These are phyloP conservation scores for Bergia sp. DNA, from an alignment of 92 coral and sea anemone genomes.

Conservation along the genomic window DNA sequence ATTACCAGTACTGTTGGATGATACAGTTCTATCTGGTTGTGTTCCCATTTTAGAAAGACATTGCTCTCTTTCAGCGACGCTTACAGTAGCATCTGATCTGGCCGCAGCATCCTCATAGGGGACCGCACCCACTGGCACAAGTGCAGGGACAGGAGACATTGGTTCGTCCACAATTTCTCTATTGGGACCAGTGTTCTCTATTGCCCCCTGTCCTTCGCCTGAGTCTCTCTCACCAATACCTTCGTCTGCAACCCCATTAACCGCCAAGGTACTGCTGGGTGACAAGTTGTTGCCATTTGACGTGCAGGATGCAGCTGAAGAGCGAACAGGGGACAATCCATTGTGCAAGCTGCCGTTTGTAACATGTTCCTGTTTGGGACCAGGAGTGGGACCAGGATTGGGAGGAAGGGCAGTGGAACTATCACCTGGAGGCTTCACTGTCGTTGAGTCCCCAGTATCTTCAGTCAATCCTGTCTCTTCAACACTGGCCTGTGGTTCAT, in stretches of 20 bases:
- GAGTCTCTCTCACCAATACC: neutral
- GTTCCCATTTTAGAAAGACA: neutral
- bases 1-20: neutral
- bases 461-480: neutral
- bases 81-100: neutral
- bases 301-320: neutral
- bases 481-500: neutral
- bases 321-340: conserved; percentile 28
- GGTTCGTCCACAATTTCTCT: conserved; percentile 21
- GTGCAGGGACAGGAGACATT: conserved; percentile 44
- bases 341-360: conserved; percentile 22
- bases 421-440: neutral
- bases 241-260: conserved; percentile 10
- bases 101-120: conserved; percentile 32
- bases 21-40: neutral
- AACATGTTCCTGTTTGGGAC: neutral
- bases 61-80: neutral
- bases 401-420: neutral
- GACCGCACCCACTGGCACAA: conserved; percentile 33
- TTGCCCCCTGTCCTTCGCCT: neutral
- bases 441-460: neutral
- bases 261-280: neutral
- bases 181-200: neutral
- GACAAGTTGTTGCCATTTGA: neutral
- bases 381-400: neutral